phyloP scores from a whole-genome alignment of 2,888 invertebrate genomes.

The Ceratothoa steindachneri region DNA sequence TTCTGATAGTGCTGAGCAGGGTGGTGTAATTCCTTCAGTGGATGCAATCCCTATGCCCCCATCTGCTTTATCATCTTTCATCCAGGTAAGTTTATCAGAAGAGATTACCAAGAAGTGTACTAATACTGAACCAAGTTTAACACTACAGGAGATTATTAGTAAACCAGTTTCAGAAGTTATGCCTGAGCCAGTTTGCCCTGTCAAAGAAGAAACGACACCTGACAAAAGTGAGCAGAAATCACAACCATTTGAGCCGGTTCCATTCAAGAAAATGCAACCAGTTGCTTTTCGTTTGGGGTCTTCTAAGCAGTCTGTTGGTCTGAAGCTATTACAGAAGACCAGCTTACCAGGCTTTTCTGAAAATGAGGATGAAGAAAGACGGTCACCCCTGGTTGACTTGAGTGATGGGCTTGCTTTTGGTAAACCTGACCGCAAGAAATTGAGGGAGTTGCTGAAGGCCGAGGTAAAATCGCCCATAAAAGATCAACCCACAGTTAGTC shows the following conservation, averaged over 20 bases:
- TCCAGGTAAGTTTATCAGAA: neutral
- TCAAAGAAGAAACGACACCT: neutral
- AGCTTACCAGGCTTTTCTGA: neutral
- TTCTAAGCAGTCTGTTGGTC: conserved; percentile 4
- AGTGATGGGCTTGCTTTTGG: neutral
- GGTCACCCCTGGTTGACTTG: neutral
- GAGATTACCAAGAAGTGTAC: neutral
- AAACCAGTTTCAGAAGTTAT: neutral
- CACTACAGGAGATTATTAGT: too few relatives aligned
- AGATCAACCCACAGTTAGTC: too few relatives aligned
- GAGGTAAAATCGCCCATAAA: too few relatives aligned
- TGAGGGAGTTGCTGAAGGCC: too few relatives aligned
- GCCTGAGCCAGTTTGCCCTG: neutral
- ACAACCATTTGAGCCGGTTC: neutral
- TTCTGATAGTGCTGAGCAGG: neutral
- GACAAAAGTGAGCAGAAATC: neutral
- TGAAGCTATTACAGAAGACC: neutral
- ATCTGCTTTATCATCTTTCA: neutral
- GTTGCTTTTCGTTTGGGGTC: neutral
- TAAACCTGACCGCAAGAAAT: neutral
- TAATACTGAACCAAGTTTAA: neutral
- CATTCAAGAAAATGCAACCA: neutral
- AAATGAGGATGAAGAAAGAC: conserved; percentile 12
- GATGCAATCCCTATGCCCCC: conserved; percentile 29
- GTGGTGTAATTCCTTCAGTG: neutral